Evolutionary conservation across 2,888 invertebrate genomes (phyloP), one percentile per base, ranked within the genome.

Genomic region (Alentia gelatinosa): DNA sequence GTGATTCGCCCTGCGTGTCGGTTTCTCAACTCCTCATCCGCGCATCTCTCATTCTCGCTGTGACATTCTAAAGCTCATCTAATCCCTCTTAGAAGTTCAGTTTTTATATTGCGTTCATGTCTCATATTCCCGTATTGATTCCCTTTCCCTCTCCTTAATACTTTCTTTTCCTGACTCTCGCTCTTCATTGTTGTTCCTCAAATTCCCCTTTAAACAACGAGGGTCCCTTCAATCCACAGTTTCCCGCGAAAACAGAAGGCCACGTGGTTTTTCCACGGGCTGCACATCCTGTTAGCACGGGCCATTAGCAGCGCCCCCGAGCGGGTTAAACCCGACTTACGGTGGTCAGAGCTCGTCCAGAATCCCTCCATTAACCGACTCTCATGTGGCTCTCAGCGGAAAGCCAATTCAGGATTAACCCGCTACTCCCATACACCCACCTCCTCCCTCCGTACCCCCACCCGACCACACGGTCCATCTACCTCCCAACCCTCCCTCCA

Each of bases 391-490:
- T 86, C 33, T n/a, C 30, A 26, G 47, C 33, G 30, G n/a, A 47
- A 86, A 86, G 86, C 86, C 86, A 86, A 86, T 86, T 86, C 86
- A 15, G 86, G 86, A 86, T 86, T 86, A 86, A n/a, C 42, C 50
- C 50, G 47, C 86, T 47, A 19, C 47, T 1, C 47, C 86, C 26
- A 12, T 30, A 42, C 26, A 68, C 15, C 68, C 68, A n/a, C n/a
- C 68, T 74, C 33, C 74, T 5, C 1, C 33, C 26, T 15, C n/a
- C 74, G 30, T 74, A 15, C 74, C 3, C 19, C 56, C 19, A 56
- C 56, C 19, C n/a, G 56, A n/a, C 56, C n/a, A 12, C n/a, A 42
- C 47, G 7, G 47, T 7, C 15, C 9, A 42, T 12, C 15, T 42
- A 42, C 47, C 15, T 12, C 7, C 47, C 47, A 42, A 15, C 9